Base-by-base conservation (phyloP, 2,797 vertebrate genomes). In the Gymnocypris eckloni region DNA sequence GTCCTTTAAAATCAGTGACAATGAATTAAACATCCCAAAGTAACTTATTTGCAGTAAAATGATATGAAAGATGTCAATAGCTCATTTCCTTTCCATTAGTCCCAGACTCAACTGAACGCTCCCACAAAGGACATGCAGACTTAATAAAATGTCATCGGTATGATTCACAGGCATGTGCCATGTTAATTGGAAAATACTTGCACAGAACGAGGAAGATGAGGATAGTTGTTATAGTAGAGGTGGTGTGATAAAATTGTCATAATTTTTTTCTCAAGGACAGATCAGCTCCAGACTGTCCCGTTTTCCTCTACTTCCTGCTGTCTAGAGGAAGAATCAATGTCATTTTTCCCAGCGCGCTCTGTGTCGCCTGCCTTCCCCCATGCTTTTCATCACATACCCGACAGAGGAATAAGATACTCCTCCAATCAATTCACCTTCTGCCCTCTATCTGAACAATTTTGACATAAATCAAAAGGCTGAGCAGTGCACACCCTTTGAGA, bases 401-500 rank as follows among this genome's bases (percentile, higher is more conserved):
- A 73, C 22, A 84, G 86, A 80, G 87, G 89, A 92, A 92, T 91
- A 86, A 86, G 89, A 92, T 89, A 89, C 89, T 81, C 90, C 79
- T 89, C 54, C 41, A 89, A 93, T 94, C 93, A 93, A 91, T 93
- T 94, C 91, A 91, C 91, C 90, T 91, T 41, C 88, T 92, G 89
- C 91, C 89, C 92, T 94, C 91, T 84, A 89, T 92, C 54, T 89
- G 59, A 91, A 89, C 85, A 82, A 87, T 91, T 91, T 87, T 88
- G 85, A 87, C 88, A 39, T 87, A 73, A 90, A 94, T 93, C 93
- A 92, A 93, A 93, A 86, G n/a, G 85, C 88, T 89, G 90, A 91
- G 92, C 89, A 83, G 78, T 28, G 78, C 87, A 45, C 56, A 77
- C 61, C 89, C 90, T 91, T 89, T 90, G 90, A 93, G 88, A 93